A percentile compares a stretch with the other conserved stretches of the same genome.
These are phyloP conservation scores for Empis livida DNA, from an alignment of 2,888 invertebrate genomes.

Conservation along the genomic window DNA sequence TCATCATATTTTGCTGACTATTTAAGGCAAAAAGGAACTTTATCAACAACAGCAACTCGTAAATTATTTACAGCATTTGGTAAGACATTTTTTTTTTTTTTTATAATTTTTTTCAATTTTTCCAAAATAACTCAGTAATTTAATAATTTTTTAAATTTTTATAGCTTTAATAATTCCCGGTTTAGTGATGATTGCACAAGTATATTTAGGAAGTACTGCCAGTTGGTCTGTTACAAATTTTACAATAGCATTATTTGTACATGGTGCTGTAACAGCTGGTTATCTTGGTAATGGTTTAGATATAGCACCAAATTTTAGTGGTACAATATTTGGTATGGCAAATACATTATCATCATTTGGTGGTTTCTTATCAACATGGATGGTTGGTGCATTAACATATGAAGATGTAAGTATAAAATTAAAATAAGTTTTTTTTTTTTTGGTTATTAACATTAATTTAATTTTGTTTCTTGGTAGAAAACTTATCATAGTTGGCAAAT, in stretches of 20 bases:
- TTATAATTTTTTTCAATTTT: neutral
- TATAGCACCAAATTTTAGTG: slow-evolving; percentile 77
- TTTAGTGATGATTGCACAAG: slow-evolving; percentile 61
- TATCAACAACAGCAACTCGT: slow-evolving; percentile 61
- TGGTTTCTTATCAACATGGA: slow-evolving; percentile 67
- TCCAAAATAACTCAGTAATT: neutral
- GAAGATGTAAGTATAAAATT: slow-evolving; percentile 43
- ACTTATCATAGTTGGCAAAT: slow-evolving; percentile 66
- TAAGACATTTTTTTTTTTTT: slow-evolving; percentile 22
- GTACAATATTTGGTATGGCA: slow-evolving; percentile 81
- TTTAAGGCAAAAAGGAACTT: slow-evolving; percentile 48
- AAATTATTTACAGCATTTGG: slow-evolving; percentile 54
- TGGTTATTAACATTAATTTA: neutral
- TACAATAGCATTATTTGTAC: slow-evolving; percentile 65
- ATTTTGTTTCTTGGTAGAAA: slow-evolving; percentile 39
- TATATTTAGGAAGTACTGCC: slow-evolving; percentile 55
- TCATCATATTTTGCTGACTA: slow-evolving; percentile 64
- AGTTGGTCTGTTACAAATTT: slow-evolving; percentile 65
- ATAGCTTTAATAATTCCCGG: slow-evolving; percentile 50
- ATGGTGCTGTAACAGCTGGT: slow-evolving; percentile 76
- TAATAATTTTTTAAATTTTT: slow-evolving; percentile 12
- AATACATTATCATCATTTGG: slow-evolving; percentile 73
- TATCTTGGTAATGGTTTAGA: slow-evolving; percentile 77
- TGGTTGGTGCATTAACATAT: slow-evolving; percentile 66
- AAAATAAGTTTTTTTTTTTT: slow-evolving; percentile 1